phyloP scores from a whole-genome alignment of 2,888 invertebrate genomes.

The Dermolepida albohirtum region DNA sequence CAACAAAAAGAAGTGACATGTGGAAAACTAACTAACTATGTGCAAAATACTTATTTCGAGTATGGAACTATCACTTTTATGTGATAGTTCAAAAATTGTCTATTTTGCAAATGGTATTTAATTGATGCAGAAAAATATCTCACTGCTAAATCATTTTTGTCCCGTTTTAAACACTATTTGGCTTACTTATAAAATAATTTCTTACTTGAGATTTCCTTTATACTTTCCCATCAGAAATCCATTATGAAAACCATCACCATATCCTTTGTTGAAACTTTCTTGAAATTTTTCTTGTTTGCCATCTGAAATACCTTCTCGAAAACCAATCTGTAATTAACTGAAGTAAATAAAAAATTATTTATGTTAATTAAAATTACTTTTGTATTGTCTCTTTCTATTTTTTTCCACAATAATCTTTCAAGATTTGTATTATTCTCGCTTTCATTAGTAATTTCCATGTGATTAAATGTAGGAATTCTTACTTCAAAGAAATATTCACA shows the following conservation, averaged over 20 bases:
- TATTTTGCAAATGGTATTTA: too few species aligned
- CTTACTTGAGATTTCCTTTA: conserved; percentile 61
- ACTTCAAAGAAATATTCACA: too few species aligned
- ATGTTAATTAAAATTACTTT: conserved; percentile 42
- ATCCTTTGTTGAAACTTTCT: conserved; percentile 77
- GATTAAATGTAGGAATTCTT: too few species aligned
- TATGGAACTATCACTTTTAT: too few species aligned
- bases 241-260: conserved; percentile 72
- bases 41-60: too few species aligned
- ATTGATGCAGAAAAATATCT: too few species aligned
- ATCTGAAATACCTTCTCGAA: conserved; percentile 75
- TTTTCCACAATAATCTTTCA: conserved; percentile 44
- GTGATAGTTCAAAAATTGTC: too few species aligned
- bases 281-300: conserved; percentile 76
- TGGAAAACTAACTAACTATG: too few species aligned
- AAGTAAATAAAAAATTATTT: conserved; percentile 6
- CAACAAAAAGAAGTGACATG: too few species aligned
- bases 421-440: conserved; percentile 28
- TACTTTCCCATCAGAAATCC: conserved; percentile 71
- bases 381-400: conserved; percentile 45
- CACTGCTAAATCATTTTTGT: too few species aligned
- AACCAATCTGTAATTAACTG: conserved; percentile 70
- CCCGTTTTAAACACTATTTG: too few species aligned
- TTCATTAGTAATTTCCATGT: conserved; percentile 8
- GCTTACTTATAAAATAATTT: too few species aligned